Base-by-base conservation (phyloP, 2,797 vertebrate species). In the Tragopan temminckii region DNA sequence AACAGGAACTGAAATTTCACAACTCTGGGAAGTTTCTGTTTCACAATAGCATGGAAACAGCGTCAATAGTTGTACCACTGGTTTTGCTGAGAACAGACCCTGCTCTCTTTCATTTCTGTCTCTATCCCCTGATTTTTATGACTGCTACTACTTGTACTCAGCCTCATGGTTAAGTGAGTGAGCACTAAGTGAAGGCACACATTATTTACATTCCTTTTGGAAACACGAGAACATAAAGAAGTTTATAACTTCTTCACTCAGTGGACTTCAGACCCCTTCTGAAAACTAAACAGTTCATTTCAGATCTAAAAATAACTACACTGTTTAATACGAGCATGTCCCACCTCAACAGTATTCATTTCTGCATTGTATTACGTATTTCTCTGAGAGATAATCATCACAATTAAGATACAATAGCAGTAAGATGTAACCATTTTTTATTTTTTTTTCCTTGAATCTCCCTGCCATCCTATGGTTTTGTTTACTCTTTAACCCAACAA, bases 271-370 rank as follows among this genome's bases (percentile, higher is more conserved):
- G 35, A 82, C 10, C 27, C 59, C 80, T 75, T n/a, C 23, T 90
- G 15, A 66, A 75, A 92, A 92, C 89, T 69, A n/a, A 92, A 85
- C 89, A 88, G 76, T 29, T 87, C 35, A 23, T 90, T 83, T 89
- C 86, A 70, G 64, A 70, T 43, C 21, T 93, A 88, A 94, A 93
- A 93, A 90, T 80, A 95, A 90, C 45, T 38, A 9, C 35, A 58
- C 8, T 77, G 74, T 93, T 87, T n/a, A 7, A 92, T 92, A 78
- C 17, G 42, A 6, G 5, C 31, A 67, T 23, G 33, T 45, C 52
- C 48, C 19, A 42, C 63, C 78, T 63, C 75, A 27, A 74, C 33
- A 68, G 69, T 90, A 75, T 63, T 84, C 15, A 88, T 94, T 95
- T 84, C n/a, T 70, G 52, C 3, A 2, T 46, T 46, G 38, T 77